A percentile compares a stretch with the other conserved stretches of the same genome.
Conservation (phyloP, 2,113 vertebrate genomes). For the Rhipidura dahli region DNA sequence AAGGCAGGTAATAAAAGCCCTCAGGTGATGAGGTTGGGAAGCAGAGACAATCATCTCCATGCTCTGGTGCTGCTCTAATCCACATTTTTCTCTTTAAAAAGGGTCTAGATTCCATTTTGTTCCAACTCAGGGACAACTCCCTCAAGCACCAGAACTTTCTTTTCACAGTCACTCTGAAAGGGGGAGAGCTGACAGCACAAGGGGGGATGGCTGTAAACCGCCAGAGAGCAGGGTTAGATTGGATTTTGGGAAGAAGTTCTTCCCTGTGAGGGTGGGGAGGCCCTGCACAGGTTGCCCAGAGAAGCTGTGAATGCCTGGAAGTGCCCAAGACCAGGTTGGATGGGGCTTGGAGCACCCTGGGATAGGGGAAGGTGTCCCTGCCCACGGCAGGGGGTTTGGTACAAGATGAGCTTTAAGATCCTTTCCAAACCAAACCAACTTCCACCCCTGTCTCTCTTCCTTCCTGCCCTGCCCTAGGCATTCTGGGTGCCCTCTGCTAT, state of each 20-base stretch:
- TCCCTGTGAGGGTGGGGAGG: neutral
- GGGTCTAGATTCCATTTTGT: neutral
- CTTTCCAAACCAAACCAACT: neutral
- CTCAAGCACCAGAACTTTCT: neutral
- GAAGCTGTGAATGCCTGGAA: neutral
- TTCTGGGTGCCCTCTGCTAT: neutral
- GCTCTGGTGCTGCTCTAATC: neutral
- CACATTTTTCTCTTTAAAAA: neutral
- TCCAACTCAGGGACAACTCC: neutral
- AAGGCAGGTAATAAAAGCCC: neutral
- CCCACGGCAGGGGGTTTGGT: neutral
- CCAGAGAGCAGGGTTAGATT: neutral
- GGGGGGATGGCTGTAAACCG: neutral
- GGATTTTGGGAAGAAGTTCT: neutral
- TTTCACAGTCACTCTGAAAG: neutral
- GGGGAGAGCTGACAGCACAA: neutral
- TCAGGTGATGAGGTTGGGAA: neutral
- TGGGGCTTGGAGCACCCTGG: accelerated
- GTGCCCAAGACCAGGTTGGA: neutral
- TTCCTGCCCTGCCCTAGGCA: neutral
- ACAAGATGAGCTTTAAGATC: neutral
- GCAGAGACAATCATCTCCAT: neutral
- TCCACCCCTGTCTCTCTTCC: neutral
- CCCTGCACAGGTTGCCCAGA: neutral
- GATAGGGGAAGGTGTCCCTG: neutral